Base-by-base conservation (phyloP, 2,113 vertebrate species). In the Strigops habroptila region DNA sequence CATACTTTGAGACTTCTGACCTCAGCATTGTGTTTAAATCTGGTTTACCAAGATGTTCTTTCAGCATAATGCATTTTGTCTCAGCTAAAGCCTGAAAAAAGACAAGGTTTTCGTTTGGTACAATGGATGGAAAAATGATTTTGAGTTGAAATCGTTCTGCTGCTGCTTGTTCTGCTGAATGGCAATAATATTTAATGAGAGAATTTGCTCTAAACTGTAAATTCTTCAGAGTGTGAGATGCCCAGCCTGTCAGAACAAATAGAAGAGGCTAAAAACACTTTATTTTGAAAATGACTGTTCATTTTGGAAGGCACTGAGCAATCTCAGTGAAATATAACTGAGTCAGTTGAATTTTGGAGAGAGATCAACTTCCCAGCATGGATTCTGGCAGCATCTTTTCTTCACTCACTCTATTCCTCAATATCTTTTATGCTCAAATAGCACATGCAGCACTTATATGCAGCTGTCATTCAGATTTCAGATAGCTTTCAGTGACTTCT, bases 211-310 rank as follows among this genome's bases (percentile, higher is more conserved):
- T 75, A 17, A 75, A 88, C 88, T 81, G 62, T 93, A 90, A 95
- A 88, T 91, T 93, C 80, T 86, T 84, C 68, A 1, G 60, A 62
- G 73, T 55, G 51, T 64, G 73, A 92, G 88, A 48, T 86, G 73
- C 93, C 57, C 71, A 52, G 69, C 62, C 77, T 92, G 83, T 91
- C 80, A 89, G 93, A 96, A 88, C 93, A 90, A 94, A 95, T 88
- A 83, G 80, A 91, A 48, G 48, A 79, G 77, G 69, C 92, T 94
- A 83, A 85, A 96, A 94, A 49, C 68, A 64, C 81, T 94, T 94
- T 52, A 69, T 77, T 95, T 92, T 64, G 81, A 44, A 82, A 96
- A 87, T 92, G 96, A 95, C 83, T 96, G 90, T 95, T 96, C 95
- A 93, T 96, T 96, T 96, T 90, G 91, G 89, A 91, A 95, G 85